phyloP scores from a whole-genome alignment of 2,888 invertebrate species.

The Ophion ventricosus region DNA sequence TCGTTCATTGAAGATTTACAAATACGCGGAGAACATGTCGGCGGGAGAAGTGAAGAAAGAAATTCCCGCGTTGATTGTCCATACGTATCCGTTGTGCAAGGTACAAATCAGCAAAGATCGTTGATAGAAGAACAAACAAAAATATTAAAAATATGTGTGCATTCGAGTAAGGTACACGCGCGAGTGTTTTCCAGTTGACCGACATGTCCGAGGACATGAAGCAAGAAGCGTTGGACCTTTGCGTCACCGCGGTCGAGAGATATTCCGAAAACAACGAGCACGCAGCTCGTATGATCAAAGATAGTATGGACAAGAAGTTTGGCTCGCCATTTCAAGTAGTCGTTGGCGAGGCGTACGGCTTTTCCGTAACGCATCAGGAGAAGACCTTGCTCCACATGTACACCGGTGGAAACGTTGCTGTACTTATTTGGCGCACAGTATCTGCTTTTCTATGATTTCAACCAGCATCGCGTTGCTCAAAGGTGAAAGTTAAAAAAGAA shows the following conservation, averaged over 20 bases:
- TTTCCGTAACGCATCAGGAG: conserved; percentile 96
- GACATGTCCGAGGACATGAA: conserved; percentile 96
- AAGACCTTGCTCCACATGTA: conserved; percentile 94
- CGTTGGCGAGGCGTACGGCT: conserved; percentile 97
- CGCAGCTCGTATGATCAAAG: conserved; percentile 97
- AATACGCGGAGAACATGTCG: conserved; percentile 68
- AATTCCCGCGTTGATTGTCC: conserved; percentile 84
- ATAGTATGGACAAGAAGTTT: conserved; percentile 97
- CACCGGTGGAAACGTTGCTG: conserved; percentile 95
- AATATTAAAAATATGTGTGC: neutral
- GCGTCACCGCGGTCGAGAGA: conserved; percentile 97
- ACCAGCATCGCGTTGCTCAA: conserved; percentile 17
- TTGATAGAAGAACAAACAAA: neutral
- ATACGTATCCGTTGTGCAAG: conserved; percentile 93
- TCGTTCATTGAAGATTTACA: neutral
- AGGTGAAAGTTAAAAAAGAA: conserved; percentile 8
- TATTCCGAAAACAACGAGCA: conserved; percentile 91
- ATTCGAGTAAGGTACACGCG: neutral
- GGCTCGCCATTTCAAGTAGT: conserved; percentile 93
- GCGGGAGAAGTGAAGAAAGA: conserved; percentile 86
- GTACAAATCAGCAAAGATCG: conserved; percentile 83
- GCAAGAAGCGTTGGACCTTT: conserved; percentile 94
- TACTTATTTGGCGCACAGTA: conserved; percentile 78
- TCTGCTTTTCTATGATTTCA: conserved; percentile 65
- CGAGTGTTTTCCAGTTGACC: conserved; percentile 59